Conservation (phyloP, 2,888 invertebrate genomes). For the Timandra comae region DNA sequence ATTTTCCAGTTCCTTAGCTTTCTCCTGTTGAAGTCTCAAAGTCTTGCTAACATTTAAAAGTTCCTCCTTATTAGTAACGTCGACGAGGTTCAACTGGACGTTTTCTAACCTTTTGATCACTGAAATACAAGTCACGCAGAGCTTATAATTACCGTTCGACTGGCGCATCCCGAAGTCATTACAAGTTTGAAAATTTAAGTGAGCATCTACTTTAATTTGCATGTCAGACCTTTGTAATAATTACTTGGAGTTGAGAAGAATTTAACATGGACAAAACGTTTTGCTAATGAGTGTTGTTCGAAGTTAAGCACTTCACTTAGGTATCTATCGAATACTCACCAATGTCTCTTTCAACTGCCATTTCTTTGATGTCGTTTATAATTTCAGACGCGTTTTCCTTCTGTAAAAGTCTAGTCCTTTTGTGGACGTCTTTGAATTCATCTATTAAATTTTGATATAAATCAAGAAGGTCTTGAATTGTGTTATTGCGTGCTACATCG, state of each 20-base stretch:
- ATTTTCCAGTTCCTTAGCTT: constrained; percentile 60
- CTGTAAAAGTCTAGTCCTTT: constrained; percentile 79
- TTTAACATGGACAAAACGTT: constrained; percentile 18
- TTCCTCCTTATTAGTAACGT: constrained; percentile 80
- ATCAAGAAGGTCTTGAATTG: constrained; percentile 81
- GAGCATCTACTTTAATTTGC: constrained; percentile 18
- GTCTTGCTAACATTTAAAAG: constrained; percentile 73
- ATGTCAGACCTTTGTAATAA: constrained; percentile 26
- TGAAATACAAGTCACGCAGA: constrained; percentile 34
- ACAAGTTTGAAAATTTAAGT: constrained; percentile 17
- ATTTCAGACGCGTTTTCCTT: constrained; percentile 85
- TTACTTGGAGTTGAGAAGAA: constrained; percentile 24
- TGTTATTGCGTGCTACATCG: constrained; percentile 85
- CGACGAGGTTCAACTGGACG: constrained; percentile 79
- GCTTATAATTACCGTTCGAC: constrained; percentile 18
- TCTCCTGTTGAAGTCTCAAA: constrained; percentile 72
- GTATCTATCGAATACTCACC: constrained; percentile 57
- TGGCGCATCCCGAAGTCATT: constrained; percentile 16
- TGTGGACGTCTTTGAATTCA: constrained; percentile 88
- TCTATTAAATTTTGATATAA: constrained; percentile 86
- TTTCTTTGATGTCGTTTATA: constrained; percentile 88
- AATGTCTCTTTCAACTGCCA: constrained; percentile 91
- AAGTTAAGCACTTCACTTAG: constrained; percentile 11
- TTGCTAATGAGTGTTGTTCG: constrained; percentile 50
- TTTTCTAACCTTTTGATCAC: constrained; percentile 71